These are phyloP conservation scores for Acrocephalus kingi DNA, from an alignment of 2,113 vertebrate genomes.

Conservation along the genomic window DNA sequence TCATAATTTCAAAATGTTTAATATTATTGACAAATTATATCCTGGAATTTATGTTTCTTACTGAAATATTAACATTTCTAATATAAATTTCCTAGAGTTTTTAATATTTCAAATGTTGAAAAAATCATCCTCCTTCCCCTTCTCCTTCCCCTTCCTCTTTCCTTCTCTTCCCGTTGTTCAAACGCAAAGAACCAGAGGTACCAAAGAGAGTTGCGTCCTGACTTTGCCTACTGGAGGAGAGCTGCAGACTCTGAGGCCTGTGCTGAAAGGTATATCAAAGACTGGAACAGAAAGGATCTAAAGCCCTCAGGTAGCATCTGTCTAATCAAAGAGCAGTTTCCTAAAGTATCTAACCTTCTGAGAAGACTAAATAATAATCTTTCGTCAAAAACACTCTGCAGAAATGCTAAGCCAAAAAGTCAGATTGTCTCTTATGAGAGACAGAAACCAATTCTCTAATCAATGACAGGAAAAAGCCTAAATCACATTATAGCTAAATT, in stretches of 20 bases:
- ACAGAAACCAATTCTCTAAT: not conserved
- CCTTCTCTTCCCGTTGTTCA: not conserved
- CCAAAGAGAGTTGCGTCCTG: not conserved
- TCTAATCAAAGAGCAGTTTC: not conserved
- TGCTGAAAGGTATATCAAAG: accelerated
- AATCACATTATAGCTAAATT: not conserved
- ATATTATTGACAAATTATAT: not conserved
- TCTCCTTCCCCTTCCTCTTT: not conserved
- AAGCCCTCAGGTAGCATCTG: not conserved
- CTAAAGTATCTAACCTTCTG: not conserved
- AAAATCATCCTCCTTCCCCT: not conserved
- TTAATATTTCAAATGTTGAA: not conserved
- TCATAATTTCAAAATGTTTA: not conserved
- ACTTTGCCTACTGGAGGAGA: not conserved
- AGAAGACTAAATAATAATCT: not conserved
- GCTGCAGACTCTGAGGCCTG: not conserved
- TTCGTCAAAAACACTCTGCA: not conserved
- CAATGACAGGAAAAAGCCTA: not conserved
- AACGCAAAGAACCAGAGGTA: not conserved
- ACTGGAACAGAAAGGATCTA: accelerated
- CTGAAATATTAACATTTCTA: not conserved
- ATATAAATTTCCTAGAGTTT: not conserved
- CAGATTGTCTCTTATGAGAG: not conserved
- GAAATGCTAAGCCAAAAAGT: not conserved
- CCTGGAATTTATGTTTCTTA: not conserved